phyloP scores from a whole-genome alignment of 2,797 vertebrate genomes.

The Serranus cabrilla region DNA sequence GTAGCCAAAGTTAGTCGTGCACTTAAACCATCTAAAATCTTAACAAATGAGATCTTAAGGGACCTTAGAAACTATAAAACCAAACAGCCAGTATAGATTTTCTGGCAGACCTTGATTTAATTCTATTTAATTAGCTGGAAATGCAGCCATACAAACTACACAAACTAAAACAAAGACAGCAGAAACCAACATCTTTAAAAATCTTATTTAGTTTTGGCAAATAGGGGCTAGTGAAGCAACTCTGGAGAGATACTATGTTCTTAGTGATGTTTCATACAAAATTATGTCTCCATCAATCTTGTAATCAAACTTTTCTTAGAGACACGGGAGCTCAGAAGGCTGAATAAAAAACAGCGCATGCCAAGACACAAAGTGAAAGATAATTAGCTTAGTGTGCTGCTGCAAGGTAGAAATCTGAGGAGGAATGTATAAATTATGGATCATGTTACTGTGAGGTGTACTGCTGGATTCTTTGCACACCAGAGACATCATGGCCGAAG shows the following conservation, averaged over 20 bases:
- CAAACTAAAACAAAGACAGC: neutral
- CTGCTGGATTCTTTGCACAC: constrained; percentile 40
- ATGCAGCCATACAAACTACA: neutral
- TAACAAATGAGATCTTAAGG: neutral
- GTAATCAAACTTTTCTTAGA: constrained; percentile 25
- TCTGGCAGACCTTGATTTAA: neutral
- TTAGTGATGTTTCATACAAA: constrained; percentile 18
- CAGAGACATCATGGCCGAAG: constrained; percentile 40
- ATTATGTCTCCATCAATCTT: neutral
- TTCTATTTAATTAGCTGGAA: neutral
- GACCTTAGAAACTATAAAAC: neutral
- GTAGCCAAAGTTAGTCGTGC: too few relatives aligned
- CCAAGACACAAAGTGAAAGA: constrained; percentile 26
- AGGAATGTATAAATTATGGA: constrained; percentile 53
- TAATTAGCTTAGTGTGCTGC: constrained; percentile 52
- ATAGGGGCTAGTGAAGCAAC: too few relatives aligned
- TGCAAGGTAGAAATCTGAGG: constrained; percentile 52
- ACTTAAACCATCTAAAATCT: neutral
- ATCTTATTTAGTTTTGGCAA: neutral
- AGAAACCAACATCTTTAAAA: neutral
- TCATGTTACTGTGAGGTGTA: constrained; percentile 51
- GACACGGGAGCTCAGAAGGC: neutral
- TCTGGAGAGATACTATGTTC: neutral
- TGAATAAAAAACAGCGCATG: constrained; percentile 7
- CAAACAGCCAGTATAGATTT: neutral